A percentile compares a stretch with the other conserved stretches of the same genome.
Conservation (phyloP, 2,797 vertebrate species). For the Leptoclinus maculatus region DNA sequence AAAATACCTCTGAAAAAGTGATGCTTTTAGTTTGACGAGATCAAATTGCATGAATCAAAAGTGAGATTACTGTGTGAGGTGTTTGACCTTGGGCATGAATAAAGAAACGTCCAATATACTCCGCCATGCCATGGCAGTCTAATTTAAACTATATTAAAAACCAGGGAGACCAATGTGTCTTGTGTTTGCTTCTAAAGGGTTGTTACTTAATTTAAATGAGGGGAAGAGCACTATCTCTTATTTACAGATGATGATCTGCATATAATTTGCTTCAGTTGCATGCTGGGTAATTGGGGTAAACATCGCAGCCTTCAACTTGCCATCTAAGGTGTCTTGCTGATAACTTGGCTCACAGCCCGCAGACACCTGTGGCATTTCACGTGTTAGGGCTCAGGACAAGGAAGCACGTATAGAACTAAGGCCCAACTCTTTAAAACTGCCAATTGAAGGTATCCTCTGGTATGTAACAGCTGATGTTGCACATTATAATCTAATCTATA, state of each 20-base stretch:
- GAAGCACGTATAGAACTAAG: slow-evolving; percentile 21
- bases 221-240: slow-evolving; percentile 90
- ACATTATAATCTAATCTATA: neutral
- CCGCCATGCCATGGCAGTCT: slow-evolving; percentile 90
- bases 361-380: slow-evolving; percentile 81
- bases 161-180: slow-evolving; percentile 87
- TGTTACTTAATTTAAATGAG: slow-evolving; percentile 65
- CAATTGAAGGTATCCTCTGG: neutral
- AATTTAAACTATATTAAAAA: slow-evolving; percentile 90
- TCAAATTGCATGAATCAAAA: slow-evolving; percentile 30
- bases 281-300: slow-evolving; percentile 78
- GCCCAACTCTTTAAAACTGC: slow-evolving; percentile 12
- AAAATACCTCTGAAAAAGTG: slow-evolving; percentile 6
- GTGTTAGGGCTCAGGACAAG: slow-evolving; percentile 31
- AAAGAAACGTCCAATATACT: slow-evolving; percentile 79
- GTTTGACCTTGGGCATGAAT: slow-evolving; percentile 48
- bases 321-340: slow-evolving; percentile 70
- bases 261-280: slow-evolving; percentile 86
- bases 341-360: slow-evolving; percentile 66
- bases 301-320: slow-evolving; percentile 69
- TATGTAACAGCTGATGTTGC: slow-evolving; percentile 5
- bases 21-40: slow-evolving; percentile 35
- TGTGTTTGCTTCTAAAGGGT: slow-evolving; percentile 51
- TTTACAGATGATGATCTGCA: slow-evolving; percentile 95
- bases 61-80: slow-evolving; percentile 35